phyloP scores from a whole-genome alignment of 2,888 invertebrate genomes.

The Temnothorax unifasciatus region DNA sequence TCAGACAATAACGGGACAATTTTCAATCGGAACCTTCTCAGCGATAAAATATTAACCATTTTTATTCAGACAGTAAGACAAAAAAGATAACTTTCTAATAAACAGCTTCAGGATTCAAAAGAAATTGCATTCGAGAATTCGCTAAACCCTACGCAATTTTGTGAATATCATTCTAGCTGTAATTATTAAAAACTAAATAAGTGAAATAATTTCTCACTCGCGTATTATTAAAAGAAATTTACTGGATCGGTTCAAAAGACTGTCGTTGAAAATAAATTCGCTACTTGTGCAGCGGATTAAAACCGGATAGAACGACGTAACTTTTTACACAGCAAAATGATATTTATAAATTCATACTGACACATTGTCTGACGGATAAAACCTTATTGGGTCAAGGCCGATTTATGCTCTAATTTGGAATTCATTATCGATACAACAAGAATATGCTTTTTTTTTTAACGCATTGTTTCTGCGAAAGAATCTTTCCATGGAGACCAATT shows the following conservation, averaged over 20 bases:
- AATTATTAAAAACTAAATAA: background rate
- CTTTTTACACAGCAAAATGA: background rate
- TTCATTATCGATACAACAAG: constrained; percentile 63
- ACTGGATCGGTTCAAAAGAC: background rate
- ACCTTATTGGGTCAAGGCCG: constrained; percentile 67
- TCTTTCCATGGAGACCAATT: background rate
- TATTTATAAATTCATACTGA: background rate
- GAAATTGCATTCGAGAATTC: background rate
- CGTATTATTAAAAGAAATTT: background rate
- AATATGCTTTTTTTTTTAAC: constrained; percentile 45
- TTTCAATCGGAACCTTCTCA: background rate
- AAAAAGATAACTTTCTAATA: background rate
- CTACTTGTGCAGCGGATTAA: too few relatives aligned
- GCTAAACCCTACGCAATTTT: background rate
- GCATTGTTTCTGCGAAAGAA: background rate
- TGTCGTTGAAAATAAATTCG: too few relatives aligned
- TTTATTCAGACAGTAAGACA: background rate
- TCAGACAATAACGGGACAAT: background rate
- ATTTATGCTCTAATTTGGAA: constrained; percentile 62
- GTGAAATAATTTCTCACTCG: background rate
- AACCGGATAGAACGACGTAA: background rate
- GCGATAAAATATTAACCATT: background rate
- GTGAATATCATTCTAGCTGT: background rate
- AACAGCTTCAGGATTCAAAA: background rate
- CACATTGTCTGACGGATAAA: background rate